Evolutionary conservation across 2,113 vertebrate species (phyloP).

Genomic region (Strigops habroptila): DNA sequence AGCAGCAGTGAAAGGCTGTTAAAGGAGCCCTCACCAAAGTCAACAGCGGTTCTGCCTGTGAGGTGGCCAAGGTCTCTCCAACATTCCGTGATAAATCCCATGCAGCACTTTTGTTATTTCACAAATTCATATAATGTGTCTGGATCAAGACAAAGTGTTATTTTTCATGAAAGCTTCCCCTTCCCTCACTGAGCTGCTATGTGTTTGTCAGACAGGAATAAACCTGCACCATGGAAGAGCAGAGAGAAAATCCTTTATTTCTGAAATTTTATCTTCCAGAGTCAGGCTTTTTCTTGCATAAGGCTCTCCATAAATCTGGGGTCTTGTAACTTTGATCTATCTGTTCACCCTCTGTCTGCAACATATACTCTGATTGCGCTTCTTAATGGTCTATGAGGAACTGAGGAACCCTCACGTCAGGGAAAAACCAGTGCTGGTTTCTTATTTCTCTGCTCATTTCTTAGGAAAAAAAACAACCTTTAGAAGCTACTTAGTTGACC

Average conservation of each 20-base stretch:
- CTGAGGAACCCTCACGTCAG: accelerated
- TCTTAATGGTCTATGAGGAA: neutral
- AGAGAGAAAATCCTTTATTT: neutral
- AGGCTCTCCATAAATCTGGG: neutral
- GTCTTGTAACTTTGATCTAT: neutral
- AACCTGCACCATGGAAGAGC: neutral
- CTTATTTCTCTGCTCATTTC: neutral
- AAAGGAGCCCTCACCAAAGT: neutral
- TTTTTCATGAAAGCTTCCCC: neutral
- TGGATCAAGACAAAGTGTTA: neutral
- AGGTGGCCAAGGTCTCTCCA: neutral
- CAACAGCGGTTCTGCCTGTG: neutral
- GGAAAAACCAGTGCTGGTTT: neutral
- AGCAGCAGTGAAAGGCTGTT: neutral
- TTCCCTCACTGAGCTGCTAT: accelerated
- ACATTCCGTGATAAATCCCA: neutral
- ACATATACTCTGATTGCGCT: neutral
- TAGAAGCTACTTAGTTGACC: neutral
- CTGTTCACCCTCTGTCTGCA: neutral
- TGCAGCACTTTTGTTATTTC: neutral
- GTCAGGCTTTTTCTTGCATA: neutral
- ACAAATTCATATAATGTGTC: neutral
- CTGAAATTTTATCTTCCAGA: neutral
- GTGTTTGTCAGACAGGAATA: neutral
- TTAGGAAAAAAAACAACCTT: neutral